Conservation (phyloP, 2,888 invertebrate species). For the Allacma fusca region DNA sequence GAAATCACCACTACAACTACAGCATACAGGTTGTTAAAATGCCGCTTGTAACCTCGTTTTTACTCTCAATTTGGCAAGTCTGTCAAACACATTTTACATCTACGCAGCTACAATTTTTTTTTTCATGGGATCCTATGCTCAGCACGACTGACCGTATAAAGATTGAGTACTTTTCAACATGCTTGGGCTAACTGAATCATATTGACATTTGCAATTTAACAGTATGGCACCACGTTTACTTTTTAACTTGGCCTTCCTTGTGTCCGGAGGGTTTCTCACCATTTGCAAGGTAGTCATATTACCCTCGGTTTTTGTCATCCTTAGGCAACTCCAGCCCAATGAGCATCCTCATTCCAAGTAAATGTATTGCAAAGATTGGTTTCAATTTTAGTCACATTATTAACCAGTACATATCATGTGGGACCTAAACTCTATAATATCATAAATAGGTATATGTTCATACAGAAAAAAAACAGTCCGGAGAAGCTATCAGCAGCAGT, state of each 20-base stretch:
- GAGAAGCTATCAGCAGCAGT: too few species aligned
- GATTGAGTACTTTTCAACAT: slow-evolving; percentile 2
- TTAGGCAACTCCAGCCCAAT: too few species aligned
- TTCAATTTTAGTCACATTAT: too few species aligned
- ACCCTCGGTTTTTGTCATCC: too few species aligned
- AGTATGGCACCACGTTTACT: neutral
- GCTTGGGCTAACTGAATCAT: neutral
- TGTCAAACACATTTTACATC: neutral
- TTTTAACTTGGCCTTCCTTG: neutral
- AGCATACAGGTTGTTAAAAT: neutral
- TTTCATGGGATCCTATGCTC: neutral
- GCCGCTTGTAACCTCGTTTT: slow-evolving; percentile 3
- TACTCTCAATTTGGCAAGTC: slow-evolving; percentile 16
- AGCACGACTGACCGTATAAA: neutral
- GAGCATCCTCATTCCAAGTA: too few species aligned
- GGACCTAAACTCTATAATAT: too few species aligned
- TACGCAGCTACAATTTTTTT: neutral
- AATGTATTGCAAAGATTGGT: too few species aligned
- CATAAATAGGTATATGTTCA: too few species aligned
- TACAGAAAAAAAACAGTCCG: too few species aligned
- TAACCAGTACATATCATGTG: too few species aligned
- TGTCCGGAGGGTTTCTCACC: neutral
- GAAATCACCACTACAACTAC: neutral
- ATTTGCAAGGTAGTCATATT: too few species aligned
- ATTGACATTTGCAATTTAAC: neutral